Evolutionary conservation across 2,888 invertebrate species (phyloP), one percentile per base, ranked within the genome.

Genomic region (Drosophila emarginata): DNA sequence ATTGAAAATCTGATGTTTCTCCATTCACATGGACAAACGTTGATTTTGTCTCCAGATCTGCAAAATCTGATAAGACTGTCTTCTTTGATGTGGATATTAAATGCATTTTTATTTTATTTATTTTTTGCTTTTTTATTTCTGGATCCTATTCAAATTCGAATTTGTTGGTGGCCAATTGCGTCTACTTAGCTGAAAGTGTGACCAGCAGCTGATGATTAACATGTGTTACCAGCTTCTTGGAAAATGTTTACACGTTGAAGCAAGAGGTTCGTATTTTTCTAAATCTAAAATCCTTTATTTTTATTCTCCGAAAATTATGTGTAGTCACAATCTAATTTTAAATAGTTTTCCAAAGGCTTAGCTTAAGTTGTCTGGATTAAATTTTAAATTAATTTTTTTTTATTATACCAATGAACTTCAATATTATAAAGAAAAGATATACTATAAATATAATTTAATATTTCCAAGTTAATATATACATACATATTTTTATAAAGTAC

Each of bases 1-100:
- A 90, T 62, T 91, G 90, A 76, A 92, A 92, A 53, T 92, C 92
- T 4, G 87, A 87, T 4, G 79, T 66, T 58, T 90, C 91, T 12
- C 88, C 89, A 68, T 89, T 89, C 0, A 76, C 68, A 67, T 91
- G 91, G 26, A 76, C 76, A 75, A 90, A 90, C 4, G 64, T 75
- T 7, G 78, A 90, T 58, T 89, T 91, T 0, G 90, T 90, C 67
- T 90, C 87, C 11, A 92, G 76, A 66, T 90, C 80, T 2, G 83
- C 87, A 67, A 91, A 92, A 39, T 88, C 87, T 2, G 89, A 88
- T 4, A 91, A 74, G 14, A 91, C 76, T 0, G 91, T 91, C 9
- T 82, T 85, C 28, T 90, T 90, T 0, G 89, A 89, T 2, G 91
- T 89, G 18, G 92, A 91, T 59, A 92, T 72, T 62, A 91, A 76